phyloP scores from a whole-genome alignment of 2,797 vertebrate genomes.

The Melanotaenia pygmaea region DNA sequence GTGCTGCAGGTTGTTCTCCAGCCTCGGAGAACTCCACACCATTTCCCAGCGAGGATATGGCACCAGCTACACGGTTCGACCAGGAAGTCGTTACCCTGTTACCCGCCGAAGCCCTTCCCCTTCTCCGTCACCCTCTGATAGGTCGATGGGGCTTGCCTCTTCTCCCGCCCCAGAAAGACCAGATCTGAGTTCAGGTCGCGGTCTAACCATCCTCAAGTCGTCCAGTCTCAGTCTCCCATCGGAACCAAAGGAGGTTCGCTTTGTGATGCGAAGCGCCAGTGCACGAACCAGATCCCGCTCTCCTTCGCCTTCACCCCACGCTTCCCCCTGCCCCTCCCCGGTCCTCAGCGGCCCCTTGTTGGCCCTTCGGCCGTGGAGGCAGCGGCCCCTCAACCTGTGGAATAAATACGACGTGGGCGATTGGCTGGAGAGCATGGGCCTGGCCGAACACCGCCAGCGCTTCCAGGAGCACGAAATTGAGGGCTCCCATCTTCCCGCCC shows the following conservation, averaged over 20 bases:
- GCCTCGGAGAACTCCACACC: constrained; percentile 96
- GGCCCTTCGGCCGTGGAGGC: constrained; percentile 93
- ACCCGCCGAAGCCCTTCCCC: constrained; percentile 94
- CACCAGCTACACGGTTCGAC: constrained; percentile 92
- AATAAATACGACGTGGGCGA: constrained; percentile 98
- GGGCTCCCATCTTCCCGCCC: constrained; percentile 94
- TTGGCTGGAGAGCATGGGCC: constrained; percentile 97
- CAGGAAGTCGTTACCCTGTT: constrained; percentile 94
- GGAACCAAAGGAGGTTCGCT: constrained; percentile 97
- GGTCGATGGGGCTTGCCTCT: constrained; percentile 84
- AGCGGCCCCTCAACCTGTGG: constrained; percentile 95
- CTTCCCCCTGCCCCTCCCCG: constrained; percentile 85
- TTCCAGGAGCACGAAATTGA: constrained; percentile 99
- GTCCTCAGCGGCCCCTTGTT: constrained; percentile 87
- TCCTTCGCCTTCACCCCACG: constrained; percentile 84
- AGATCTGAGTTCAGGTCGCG: constrained; percentile 74
- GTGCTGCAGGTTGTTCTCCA: constrained; percentile 95
- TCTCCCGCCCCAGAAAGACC: constrained; percentile 68
- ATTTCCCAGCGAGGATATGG: constrained; percentile 96
- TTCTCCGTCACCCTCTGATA: constrained; percentile 89
- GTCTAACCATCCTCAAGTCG: constrained; percentile 95
- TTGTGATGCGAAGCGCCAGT: constrained; percentile 95
- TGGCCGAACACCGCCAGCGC: constrained; percentile 95
- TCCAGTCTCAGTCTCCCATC: constrained; percentile 97
- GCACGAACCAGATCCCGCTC: constrained; percentile 93